Percentiles rank a stretch among this genome's conserved stretches.
Evolutionary conservation across 1,140 invertebrate species (phyloP).

Genomic region (Portunus trituberculatus): DNA sequence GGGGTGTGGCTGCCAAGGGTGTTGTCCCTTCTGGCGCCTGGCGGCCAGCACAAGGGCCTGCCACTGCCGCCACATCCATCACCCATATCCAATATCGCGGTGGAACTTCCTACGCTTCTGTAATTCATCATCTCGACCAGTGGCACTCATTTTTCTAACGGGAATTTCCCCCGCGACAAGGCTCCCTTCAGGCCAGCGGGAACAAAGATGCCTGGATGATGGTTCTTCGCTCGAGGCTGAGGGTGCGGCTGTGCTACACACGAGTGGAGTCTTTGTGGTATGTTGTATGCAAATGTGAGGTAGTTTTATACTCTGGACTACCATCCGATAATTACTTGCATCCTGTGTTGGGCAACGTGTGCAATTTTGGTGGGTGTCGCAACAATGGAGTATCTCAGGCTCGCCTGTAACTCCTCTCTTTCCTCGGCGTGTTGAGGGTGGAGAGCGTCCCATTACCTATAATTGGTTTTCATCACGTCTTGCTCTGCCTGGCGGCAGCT

Average conservation of each 20-base stretch:
- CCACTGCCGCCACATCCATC: not conserved
- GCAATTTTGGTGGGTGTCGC: no score
- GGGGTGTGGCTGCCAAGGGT: not conserved
- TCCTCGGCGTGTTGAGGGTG: not conserved
- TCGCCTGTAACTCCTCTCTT: not conserved
- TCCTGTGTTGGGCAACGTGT: no score
- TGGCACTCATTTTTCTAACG: not conserved
- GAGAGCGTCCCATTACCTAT: not conserved
- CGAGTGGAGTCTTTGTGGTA: no score
- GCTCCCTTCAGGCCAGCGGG: no score
- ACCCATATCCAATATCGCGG: not conserved
- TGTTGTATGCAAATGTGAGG: no score
- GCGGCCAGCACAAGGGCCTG: not conserved
- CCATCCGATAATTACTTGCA: no score
- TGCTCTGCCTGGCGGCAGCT: not conserved
- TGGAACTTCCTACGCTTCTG: not conserved
- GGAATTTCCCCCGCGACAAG: not conserved
- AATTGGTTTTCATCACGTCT: not conserved
- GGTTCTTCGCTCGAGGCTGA: no score
- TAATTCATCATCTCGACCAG: constrained; percentile 1
- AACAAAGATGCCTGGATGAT: no score
- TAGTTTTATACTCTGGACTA: no score
- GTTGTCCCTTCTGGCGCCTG: not conserved
- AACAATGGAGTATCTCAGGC: not conserved
- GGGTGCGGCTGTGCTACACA: no score